Base-by-base conservation (phyloP, 2,113 vertebrate genomes). In the Copsychus sechellarum region DNA sequence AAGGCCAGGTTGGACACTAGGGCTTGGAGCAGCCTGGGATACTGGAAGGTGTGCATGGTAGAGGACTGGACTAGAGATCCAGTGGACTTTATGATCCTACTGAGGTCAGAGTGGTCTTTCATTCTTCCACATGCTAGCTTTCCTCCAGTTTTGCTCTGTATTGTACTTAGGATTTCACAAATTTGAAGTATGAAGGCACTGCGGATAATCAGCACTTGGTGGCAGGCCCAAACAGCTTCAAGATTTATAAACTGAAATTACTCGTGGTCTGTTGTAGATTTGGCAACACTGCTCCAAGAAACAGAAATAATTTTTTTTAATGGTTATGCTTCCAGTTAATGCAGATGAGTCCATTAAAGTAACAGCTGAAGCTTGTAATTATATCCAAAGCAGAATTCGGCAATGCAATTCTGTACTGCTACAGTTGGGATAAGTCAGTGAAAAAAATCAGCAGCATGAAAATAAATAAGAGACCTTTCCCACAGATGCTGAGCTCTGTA, bases 11-110 rank as follows among this genome's bases (percentile, higher is more conserved):
- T 81, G 78, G 51, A 38, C 15, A 6, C 7, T 20, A 6, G 40
- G n/a, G n/a, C 10, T 56, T 25, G 62, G 78, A 67, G 42, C n/a
- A 16, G 0, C 62, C 62, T 57, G 42, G 51, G 42, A 22, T 0
- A 67, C 17, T 21, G 28, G 26, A 0, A 67, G 40, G 21, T 47
- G 62, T 76, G 21, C 3, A 8, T 24, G 34, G 16, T 10, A 25
- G 29, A 19, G 9, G 8, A 19, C 43, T n/a, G 24, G 4, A 40
- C 25, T 20, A 16, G 34, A 76, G 42, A 20, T 45, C 19, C 19
- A 45, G 5, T 45, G 43, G 19, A 45, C 14, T 60, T 43, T 12
- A 43, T 67, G 51, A 58, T 51, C 26, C 26, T 31, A 10, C 6
- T 36, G 53, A 70, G 29, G 40, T 74, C 19, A 6, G 26, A 36